Evolutionary conservation across 2,888 invertebrate genomes (phyloP), one percentile per base, ranked within the genome.

Genomic region (Microdon myrmicae): DNA sequence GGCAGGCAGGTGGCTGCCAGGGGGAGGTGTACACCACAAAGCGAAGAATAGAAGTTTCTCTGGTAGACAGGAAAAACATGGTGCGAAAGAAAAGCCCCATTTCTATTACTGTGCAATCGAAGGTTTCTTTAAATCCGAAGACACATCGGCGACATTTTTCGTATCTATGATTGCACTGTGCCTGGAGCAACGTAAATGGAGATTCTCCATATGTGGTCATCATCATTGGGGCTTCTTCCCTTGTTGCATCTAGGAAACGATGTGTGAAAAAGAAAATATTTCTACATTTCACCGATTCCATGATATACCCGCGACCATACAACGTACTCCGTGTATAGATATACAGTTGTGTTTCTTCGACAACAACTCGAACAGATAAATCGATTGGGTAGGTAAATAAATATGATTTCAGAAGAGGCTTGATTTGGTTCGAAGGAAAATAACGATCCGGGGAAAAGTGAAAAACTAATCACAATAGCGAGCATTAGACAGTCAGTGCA

Each of bases 221-320:
- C 64, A 64, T 64, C 64, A 64, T 37, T 51, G 53, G 51, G 13
- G 16, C 28, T 13, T 58, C 47, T 44, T 45, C 49, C 39, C 39
- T 28, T 6, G 4, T n/a, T 55, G 45, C 17, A 53, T 53, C 58
- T 61, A 61, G 61, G 61, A 61, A 58, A 47, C 37, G 64, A 64
- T 58, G 64, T 64, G 64, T 64, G 64, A 64, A 64, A 64, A 64
- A 64, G 64, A 51, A 64, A 64, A 64, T 64, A 64, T 64, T 64
- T 51, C 51, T 64, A 58, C 53, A 64, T 64, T 58, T 58, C 13
- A 41, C 64, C 47, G 45, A 64, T 58, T 56, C 47, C 45, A 53
- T 51, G n/a, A n/a, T n/a, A n/a, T n/a, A n/a, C n/a, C n/a, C n/a
- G n/a, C n/a, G n/a, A n/a, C n/a, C n/a, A n/a, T n/a, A n/a, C n/a